phyloP scores from a whole-genome alignment of 2,888 invertebrate genomes.

The Carcina quercana region DNA sequence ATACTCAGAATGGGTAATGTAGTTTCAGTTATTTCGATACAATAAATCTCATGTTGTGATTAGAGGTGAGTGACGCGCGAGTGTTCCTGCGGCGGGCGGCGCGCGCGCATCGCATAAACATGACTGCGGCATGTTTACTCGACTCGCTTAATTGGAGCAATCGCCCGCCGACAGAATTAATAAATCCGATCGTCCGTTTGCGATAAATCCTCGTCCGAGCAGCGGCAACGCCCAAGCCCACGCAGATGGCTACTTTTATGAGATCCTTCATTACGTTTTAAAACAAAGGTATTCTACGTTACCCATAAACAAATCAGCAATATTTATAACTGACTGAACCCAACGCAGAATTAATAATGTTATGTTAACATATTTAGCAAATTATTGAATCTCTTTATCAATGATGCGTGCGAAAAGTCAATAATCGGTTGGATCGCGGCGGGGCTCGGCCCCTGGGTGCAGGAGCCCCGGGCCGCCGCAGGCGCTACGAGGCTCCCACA shows the following conservation, averaged over 20 bases:
- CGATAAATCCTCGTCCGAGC: constrained; percentile 42
- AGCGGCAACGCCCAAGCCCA: constrained; percentile 45
- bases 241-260: constrained; percentile 17
- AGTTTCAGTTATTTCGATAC: too few species aligned
- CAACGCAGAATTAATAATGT: not conserved
- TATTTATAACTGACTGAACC: too few species aligned
- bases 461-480: constrained; percentile 26
- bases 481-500: constrained; percentile 36
- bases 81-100: constrained; percentile 20
- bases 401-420: constrained; percentile 58
- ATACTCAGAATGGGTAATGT: too few species aligned
- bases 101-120: constrained; percentile 42
- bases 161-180: constrained; percentile 59
- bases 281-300: too few species aligned
- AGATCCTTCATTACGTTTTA: too few species aligned
- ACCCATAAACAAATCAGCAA: too few species aligned
- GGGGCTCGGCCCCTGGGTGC: constrained; percentile 54
- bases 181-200: constrained; percentile 51
- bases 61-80: constrained; percentile 39
- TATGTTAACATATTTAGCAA: constrained; percentile 21
- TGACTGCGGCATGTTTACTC: constrained; percentile 53
- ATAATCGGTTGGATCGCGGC: constrained; percentile 42
- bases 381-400: constrained; percentile 38
- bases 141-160: constrained; percentile 63
- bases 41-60: constrained; percentile 37